A percentile compares a stretch with the other conserved stretches of the same genome.
These are phyloP conservation scores for Calvadosia cruxmelitensis DNA, from an alignment of 30 jellyfish, hydroid and myxozoan species.

Conservation along the genomic window DNA sequence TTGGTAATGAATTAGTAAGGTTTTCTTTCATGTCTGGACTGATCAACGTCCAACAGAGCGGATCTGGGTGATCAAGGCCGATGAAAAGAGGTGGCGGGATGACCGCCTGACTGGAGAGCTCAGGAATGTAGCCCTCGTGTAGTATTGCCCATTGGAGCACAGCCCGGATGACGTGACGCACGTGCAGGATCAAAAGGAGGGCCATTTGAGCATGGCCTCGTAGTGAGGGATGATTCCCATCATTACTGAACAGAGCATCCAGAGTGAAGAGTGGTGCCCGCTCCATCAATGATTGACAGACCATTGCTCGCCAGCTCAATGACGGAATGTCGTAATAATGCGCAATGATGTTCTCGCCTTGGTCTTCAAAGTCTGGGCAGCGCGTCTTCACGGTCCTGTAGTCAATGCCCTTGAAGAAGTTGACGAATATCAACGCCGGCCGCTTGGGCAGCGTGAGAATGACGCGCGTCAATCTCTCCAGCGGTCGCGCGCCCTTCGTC, in stretches of 20 bases:
- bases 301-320: constrained; percentile 98
- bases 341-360: constrained; percentile 89
- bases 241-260: constrained; percentile 68
- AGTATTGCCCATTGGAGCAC: constrained; percentile 78
- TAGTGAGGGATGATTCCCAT: constrained; percentile 90
- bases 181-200: constrained; percentile 58
- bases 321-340: constrained; percentile 86
- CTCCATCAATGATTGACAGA: constrained; percentile 65
- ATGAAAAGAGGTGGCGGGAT: constrained; percentile 85
- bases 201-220: constrained; percentile 98
- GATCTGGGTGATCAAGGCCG: constrained; percentile 89
- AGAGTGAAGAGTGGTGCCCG: constrained; percentile 46
- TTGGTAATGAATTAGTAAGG: constrained; percentile 44
- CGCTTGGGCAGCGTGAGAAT: constrained; percentile 57
- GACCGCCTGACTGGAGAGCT: constrained; percentile 32
- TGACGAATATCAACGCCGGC: constrained; percentile 81
- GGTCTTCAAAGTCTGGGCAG: constrained; percentile 97
- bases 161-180: constrained; percentile 97
- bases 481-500: constrained; percentile 94
- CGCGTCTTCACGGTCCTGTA: constrained; percentile 44
- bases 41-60: constrained; percentile 92
- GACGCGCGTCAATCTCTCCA: constrained; percentile 92
- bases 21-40: constrained; percentile 75
- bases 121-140: constrained; percentile 66
- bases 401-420: constrained; percentile 94